Conservation (phyloP, 2,113 vertebrate species). For the Phalacrocorax carbo region DNA sequence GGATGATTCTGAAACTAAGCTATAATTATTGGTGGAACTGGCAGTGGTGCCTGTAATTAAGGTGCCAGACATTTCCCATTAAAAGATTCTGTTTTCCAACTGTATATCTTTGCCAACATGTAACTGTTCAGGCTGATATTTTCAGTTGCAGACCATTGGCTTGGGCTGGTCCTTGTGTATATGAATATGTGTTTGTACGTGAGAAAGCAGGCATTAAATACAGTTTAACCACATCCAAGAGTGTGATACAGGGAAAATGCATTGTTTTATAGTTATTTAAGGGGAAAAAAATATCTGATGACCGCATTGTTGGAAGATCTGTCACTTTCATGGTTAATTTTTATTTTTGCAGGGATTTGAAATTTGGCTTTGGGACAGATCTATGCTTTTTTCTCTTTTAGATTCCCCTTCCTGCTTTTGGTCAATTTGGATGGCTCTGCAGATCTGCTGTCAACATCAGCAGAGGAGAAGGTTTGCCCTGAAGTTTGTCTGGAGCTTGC, state of each 20-base stretch:
- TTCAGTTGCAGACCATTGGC: background rate
- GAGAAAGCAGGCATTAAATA: background rate
- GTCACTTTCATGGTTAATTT: background rate
- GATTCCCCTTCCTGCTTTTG: background rate
- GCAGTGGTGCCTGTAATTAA: background rate
- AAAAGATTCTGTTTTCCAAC: slow-evolving; percentile 10
- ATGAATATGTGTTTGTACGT: background rate
- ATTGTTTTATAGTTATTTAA: background rate
- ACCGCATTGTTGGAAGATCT: background rate
- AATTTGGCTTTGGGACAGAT: background rate
- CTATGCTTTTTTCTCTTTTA: background rate
- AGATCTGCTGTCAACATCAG: background rate
- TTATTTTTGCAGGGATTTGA: background rate
- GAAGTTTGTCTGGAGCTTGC: background rate
- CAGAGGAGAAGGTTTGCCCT: background rate
- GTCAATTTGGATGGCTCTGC: background rate
- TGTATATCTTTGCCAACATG: background rate
- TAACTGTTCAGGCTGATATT: slow-evolving; percentile 34
- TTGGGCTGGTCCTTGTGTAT: background rate
- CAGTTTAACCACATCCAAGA: background rate
- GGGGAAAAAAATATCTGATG: background rate
- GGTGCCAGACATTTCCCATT: slow-evolving; percentile 43
- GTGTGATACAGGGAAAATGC: background rate
- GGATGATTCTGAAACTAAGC: slow-evolving; percentile 18
- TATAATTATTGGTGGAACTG: slow-evolving; percentile 54